Evolutionary conservation across 1,140 invertebrate genomes (phyloP).

Genomic region (Rhysida immarginata): DNA sequence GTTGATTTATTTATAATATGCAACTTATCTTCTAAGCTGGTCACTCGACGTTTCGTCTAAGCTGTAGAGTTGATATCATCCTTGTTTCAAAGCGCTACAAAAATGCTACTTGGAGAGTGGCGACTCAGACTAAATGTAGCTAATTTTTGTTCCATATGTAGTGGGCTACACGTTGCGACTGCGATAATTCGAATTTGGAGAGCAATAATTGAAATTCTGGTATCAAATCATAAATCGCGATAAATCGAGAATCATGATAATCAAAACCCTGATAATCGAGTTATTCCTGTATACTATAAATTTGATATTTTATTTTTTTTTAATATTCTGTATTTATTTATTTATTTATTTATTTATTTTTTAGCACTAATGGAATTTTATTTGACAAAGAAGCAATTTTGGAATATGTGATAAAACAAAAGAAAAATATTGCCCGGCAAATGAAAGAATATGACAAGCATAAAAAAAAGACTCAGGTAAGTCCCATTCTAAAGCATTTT

Average conservation of each 20-base stretch:
- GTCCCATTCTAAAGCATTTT: no score
- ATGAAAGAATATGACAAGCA: slow-evolving; percentile 88
- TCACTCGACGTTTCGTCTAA: no score
- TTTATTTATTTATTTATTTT: background rate
- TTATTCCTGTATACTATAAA: background rate
- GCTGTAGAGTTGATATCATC: no score
- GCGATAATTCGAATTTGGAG: background rate
- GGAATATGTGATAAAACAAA: slow-evolving; percentile 89
- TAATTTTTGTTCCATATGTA: no score
- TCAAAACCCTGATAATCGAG: background rate
- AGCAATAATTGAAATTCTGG: background rate
- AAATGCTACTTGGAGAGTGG: no score
- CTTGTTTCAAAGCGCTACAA: no score
- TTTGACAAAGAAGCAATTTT: slow-evolving; percentile 96
- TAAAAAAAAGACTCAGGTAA: slow-evolving; percentile 50
- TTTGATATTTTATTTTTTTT: background rate
- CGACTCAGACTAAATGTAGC: no score
- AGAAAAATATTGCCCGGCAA: slow-evolving; percentile 76
- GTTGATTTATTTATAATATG: no score
- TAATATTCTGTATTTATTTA: background rate
- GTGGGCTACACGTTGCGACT: background rate
- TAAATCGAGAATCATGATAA: background rate
- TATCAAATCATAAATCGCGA: no score
- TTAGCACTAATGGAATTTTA: slow-evolving; percentile 75
- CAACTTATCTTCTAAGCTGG: no score